Base-by-base conservation (phyloP, 23 tunicate genomes). In the Halocynthia aurantium region DNA sequence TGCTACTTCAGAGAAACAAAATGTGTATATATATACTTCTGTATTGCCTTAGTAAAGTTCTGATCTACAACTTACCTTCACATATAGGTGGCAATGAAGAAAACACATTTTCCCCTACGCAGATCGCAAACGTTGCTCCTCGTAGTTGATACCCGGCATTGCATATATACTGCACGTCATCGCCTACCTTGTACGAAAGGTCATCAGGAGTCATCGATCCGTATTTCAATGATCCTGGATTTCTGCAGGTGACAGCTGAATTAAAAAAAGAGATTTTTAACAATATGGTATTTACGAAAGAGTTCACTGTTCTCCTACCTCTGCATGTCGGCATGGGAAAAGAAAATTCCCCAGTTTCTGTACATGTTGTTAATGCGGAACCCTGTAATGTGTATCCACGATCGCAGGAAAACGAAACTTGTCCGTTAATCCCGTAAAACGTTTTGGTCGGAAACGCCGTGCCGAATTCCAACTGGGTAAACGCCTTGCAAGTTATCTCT, bases 321-420 rank as follows among this genome's bases (percentile, higher is more conserved):
- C 7, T 64, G 44, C 83, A 80, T 7, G 83, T 52, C 6, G 83
- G 83, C 49, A 51, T 62, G 12, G 18, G 50, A 10, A 40, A 52
- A 6, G 49, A 15, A 70, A 70, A 80, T 18, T 51, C 53, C 55
- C 83, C 83, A 52, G 83, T 13, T 31, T 8, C 64, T 8, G 58
- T 54, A 51, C 85, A 81, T 13, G 40, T 50, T 7, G 74, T 51
- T 9, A 53, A 50, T 55, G 17, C 22, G 5, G 70, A 70, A 17
- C 85, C 85, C 17, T 49, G 55, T 5, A 81, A 78, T 22, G 55
- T 72, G 77, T 55, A 81, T 22, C 85, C 85, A 12, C 51, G 69
- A 0, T 57, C 52, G 78, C 85, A 81, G 11, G 54, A 61, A 15
- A 81, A 72, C 21, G 64, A 22, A 22, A 81, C 50, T 44, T 61